Evolutionary conservation across 1,140 invertebrate genomes (phyloP).

Genomic region (Drosophila ercepeae): DNA sequence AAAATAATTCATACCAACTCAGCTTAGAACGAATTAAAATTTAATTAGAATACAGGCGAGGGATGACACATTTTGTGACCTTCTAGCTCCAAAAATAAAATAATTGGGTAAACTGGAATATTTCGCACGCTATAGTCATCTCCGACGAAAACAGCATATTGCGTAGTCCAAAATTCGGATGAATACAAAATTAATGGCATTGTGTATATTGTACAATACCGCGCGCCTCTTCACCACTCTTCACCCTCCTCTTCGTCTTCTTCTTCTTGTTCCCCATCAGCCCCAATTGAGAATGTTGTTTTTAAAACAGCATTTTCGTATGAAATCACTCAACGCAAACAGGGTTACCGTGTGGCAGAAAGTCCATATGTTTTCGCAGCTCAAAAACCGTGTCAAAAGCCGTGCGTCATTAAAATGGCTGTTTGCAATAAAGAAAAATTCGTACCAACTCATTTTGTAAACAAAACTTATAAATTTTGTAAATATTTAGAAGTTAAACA

Average conservation of each 20-base stretch:
- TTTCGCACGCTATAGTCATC: conserved; percentile 56
- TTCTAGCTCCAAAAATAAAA: conserved; percentile 41
- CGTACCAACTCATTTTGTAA: conserved; percentile 7
- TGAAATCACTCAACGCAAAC: conserved; percentile 61
- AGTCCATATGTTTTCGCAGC: conserved; percentile 17
- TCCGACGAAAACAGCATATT: conserved; percentile 36
- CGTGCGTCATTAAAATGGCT: conserved; percentile 29
- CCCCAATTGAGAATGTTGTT: conserved; percentile 61
- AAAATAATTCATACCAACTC: conserved; percentile 20
- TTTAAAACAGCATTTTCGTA: conserved; percentile 45
- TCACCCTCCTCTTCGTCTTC: too few relatives aligned
- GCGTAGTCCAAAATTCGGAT: conserved; percentile 64
- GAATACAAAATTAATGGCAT: conserved; percentile 58
- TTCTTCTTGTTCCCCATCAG: conserved; percentile 1
- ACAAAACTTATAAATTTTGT: conserved; percentile 34
- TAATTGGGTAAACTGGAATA: conserved; percentile 48
- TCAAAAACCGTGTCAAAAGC: conserved; percentile 24
- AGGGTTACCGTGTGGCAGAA: conserved; percentile 60
- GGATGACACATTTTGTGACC: conserved; percentile 56
- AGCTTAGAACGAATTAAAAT: too few relatives aligned
- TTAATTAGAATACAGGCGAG: conserved; percentile 50
- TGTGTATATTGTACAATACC: conserved; percentile 23
- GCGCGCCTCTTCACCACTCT: conserved; percentile 2
- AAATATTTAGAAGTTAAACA: conserved; percentile 36
- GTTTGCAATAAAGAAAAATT: conserved; percentile 35